A percentile compares a stretch with the other conserved stretches of the same genome.
phyloP scores from a whole-genome alignment of 2,888 invertebrate genomes.

The Habrosyne pyritoides region DNA sequence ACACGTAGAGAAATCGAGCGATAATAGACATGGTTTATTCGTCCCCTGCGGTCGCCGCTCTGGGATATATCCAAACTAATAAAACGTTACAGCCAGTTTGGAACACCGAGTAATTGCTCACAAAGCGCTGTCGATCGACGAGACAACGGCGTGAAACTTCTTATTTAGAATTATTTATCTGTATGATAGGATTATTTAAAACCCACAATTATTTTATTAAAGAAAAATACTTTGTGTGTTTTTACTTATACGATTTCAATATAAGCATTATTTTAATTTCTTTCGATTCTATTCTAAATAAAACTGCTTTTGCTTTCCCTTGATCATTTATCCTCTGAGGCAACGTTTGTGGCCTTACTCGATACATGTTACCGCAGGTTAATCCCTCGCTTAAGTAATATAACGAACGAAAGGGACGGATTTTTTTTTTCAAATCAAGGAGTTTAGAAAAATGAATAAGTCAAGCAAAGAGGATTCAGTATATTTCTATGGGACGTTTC shows the following conservation, averaged over 20 bases:
- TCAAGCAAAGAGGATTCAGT: no score
- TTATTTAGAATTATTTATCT: conserved; percentile 16
- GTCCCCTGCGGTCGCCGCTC: conserved; percentile 7
- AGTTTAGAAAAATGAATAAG: no score
- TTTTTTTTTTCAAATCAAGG: no score
- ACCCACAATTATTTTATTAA: no score
- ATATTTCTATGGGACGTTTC: no score
- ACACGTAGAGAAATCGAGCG: background rate
- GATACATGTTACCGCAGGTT: background rate
- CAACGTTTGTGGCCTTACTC: background rate
- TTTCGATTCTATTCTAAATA: conserved; percentile 20
- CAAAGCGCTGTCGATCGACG: conserved; percentile 27
- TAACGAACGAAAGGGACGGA: background rate
- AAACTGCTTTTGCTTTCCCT: conserved; percentile 36
- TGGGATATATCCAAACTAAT: conserved; percentile 26
- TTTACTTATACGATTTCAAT: no score
- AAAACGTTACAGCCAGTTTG: conserved; percentile 37
- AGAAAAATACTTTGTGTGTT: no score
- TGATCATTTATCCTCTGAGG: conserved; percentile 21
- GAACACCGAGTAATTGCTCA: conserved; percentile 38
- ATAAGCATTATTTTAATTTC: conserved; percentile 20
- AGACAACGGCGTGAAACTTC: no score
- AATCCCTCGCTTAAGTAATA: background rate
- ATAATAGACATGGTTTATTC: background rate
- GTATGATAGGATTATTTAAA: no score